Conservation (phyloP, 2,797 vertebrate species). For the Pachyuromys duprasi region DNA sequence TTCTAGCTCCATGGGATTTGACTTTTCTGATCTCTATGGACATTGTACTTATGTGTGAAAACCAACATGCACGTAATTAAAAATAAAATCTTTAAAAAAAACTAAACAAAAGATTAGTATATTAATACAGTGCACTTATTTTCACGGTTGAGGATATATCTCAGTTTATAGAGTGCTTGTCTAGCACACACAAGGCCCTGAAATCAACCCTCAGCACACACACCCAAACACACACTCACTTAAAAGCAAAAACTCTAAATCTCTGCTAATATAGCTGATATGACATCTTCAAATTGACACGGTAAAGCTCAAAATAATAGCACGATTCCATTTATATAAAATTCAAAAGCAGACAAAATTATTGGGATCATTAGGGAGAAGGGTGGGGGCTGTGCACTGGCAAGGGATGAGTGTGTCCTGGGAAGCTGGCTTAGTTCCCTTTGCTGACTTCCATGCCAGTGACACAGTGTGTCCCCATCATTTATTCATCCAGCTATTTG, state of each 20-base stretch:
- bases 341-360: not conserved
- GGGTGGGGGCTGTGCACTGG: too few relatives aligned
- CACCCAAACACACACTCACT: too few relatives aligned
- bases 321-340: not conserved
- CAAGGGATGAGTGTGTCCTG: not conserved
- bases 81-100: not conserved
- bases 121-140: not conserved
- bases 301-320: not conserved
- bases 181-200: not conserved
- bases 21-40: too few relatives aligned
- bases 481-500: not conserved
- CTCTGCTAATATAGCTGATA: not conserved
- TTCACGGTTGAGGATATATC: not conserved
- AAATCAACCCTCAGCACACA: not conserved
- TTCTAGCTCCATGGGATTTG: not conserved
- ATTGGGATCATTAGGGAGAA: not conserved
- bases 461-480: not conserved
- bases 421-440: accelerated
- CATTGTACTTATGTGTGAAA: not conserved
- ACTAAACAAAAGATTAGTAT: not conserved
- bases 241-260: not conserved
- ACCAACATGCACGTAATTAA: not conserved
- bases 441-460: not conserved
- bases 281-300: not conserved
- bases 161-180: not conserved